Base-by-base conservation (phyloP, 2,888 invertebrate genomes). In the Saturnia japonica region DNA sequence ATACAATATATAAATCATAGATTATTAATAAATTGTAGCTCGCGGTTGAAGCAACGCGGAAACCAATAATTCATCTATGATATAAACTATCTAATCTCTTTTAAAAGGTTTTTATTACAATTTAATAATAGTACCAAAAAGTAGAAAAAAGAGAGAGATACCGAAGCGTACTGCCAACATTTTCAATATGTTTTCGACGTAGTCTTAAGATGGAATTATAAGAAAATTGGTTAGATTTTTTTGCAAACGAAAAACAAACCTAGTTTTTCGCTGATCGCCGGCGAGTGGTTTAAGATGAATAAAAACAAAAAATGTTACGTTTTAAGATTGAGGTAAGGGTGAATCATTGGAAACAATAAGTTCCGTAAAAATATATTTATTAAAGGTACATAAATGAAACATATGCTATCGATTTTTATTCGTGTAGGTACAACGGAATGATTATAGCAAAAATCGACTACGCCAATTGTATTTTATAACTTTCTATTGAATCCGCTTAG, bases 211-310 rank as follows among this genome's bases (percentile, higher is more conserved):
- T 78, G 77, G 81, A 77, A 43, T 42, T 22, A 81, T 74, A 79
- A 77, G 78, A 72, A 80, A 81, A 82, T 81, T 82, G 79, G 78
- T 70, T 70, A 51, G 82, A 76, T 80, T 84, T 84, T 77, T 34
- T 78, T 77, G 75, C 78, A 79, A 78, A 76, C 75, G 72, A 73
- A 77, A 80, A 83, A 82, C 79, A 84, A 84, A 85, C 79, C 82
- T 81, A 68, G 78, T 77, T 75, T 74, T 76, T 77, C 74, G 82
- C 79, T 76, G 79, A 78, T 79, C 85, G 78, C 66, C 67, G 76
- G 74, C 71, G 77, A 71, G 75, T 74, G 77, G 71, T 76, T 81
- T 75, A 71, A 80, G 77, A 81, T 77, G 78, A 80, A 77, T 77
- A 79, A 79, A 80, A 77, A 82, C 77, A 84, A 84, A 84, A 82